Conservation (phyloP, 2,888 invertebrate species). For the Salticus scenicus region DNA sequence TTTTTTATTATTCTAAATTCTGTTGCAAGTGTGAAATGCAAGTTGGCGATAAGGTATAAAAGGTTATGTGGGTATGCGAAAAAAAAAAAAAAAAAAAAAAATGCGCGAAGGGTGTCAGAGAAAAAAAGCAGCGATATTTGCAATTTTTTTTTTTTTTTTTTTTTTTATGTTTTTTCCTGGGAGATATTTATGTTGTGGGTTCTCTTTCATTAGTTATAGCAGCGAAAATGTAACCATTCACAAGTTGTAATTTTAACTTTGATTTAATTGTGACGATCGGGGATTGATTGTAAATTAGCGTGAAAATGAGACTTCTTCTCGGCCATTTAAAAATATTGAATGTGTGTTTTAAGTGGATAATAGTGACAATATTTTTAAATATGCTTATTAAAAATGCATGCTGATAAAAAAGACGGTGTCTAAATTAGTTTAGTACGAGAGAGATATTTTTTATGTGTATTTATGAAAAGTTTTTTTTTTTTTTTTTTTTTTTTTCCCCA, state of each 20-base stretch:
- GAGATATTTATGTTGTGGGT: neutral
- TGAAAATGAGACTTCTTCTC: too few species aligned
- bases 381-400: too few species aligned
- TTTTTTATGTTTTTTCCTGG: neutral
- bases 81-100: neutral
- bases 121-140: neutral
- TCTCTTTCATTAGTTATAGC: neutral
- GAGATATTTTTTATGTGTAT: too few species aligned
- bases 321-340: too few species aligned
- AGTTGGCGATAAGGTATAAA: neutral
- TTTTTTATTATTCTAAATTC: slow-evolving; percentile 12
- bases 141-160: too few species aligned
- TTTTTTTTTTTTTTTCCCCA: too few species aligned
- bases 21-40: neutral
- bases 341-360: neutral
- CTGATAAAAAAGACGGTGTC: too few species aligned
- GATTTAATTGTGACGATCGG: neutral
- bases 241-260: neutral
- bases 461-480: too few species aligned
- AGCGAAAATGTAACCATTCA: neutral
- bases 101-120: neutral
- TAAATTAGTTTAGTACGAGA: too few species aligned
- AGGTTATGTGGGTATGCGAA: slow-evolving; percentile 3
- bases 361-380: too few species aligned
- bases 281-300: neutral